A percentile compares a stretch with the other conserved stretches of the same genome.
These are phyloP conservation scores for Pteronura brasiliensis DNA, from an alignment of 2,113 vertebrate species.

Conservation along the genomic window DNA sequence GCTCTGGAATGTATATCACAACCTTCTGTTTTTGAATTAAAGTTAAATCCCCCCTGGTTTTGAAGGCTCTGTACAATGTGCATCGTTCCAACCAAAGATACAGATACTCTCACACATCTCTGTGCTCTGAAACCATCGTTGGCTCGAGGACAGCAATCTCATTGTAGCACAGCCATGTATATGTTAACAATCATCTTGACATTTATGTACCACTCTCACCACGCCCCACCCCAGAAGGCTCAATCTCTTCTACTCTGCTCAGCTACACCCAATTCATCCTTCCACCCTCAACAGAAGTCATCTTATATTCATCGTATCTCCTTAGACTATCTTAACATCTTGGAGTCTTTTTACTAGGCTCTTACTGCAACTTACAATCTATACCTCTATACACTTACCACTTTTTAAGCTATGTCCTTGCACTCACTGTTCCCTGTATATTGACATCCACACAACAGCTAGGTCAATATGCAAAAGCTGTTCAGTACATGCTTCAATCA, in stretches of 20 bases:
- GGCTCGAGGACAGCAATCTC: background rate
- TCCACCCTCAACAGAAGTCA: background rate
- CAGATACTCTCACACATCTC: background rate
- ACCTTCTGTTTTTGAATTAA: background rate
- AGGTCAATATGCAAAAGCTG: background rate
- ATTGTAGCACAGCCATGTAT: too few species aligned
- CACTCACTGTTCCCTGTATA: background rate
- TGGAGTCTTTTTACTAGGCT: background rate
- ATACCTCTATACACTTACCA: background rate
- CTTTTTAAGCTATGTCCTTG: background rate
- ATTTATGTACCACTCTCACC: background rate
- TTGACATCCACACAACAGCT: background rate
- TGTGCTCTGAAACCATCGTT: background rate
- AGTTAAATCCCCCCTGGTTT: background rate
- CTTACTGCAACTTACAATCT: background rate
- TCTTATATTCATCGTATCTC: background rate
- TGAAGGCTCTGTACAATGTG: background rate
- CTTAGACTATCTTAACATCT: background rate
- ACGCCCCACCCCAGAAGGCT: accelerated
- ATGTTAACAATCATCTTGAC: background rate
- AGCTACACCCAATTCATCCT: background rate
- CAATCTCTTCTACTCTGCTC: background rate
- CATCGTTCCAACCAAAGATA: background rate
- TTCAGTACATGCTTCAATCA: background rate
- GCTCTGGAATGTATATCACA: background rate